phyloP scores from a whole-genome alignment of 2,113 vertebrate species.

The Fregata magnificens region DNA sequence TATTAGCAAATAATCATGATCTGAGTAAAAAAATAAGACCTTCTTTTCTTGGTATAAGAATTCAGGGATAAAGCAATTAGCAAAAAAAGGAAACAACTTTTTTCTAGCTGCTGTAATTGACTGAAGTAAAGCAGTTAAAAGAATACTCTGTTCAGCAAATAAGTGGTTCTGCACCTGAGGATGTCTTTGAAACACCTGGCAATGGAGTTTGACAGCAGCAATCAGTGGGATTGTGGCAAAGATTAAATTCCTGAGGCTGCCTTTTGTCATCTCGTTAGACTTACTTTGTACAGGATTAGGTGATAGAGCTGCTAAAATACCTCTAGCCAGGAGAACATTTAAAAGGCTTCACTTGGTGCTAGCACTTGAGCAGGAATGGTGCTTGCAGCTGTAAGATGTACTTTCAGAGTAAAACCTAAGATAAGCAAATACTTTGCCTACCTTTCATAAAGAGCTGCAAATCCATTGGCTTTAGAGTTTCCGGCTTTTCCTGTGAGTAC shows the following conservation, averaged over 20 bases:
- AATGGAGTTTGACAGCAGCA: not conserved
- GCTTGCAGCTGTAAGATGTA: not conserved
- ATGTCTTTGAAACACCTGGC: not conserved
- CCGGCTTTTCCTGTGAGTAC: not conserved
- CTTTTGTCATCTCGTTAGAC: not conserved
- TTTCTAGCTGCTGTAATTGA: not conserved
- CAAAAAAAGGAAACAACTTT: not conserved
- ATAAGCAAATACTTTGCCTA: not conserved
- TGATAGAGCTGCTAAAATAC: not conserved
- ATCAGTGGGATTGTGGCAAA: not conserved
- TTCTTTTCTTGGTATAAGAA: not conserved
- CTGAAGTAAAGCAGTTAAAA: not conserved
- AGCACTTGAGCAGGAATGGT: not conserved
- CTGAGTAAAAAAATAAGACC: not conserved
- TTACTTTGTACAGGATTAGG: not conserved
- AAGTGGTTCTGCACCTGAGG: not conserved
- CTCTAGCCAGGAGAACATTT: not conserved
- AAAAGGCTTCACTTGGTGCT: not conserved
- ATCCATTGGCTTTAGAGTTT: not conserved
- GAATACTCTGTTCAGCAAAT: not conserved
- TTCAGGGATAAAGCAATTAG: not conserved
- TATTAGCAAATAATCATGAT: not conserved
- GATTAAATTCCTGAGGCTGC: not conserved
- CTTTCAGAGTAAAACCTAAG: not conserved
- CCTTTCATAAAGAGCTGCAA: not conserved